These are phyloP conservation scores for Eulemur mongoz DNA, from an alignment of 2,797 vertebrate species.

Conservation along the genomic window DNA sequence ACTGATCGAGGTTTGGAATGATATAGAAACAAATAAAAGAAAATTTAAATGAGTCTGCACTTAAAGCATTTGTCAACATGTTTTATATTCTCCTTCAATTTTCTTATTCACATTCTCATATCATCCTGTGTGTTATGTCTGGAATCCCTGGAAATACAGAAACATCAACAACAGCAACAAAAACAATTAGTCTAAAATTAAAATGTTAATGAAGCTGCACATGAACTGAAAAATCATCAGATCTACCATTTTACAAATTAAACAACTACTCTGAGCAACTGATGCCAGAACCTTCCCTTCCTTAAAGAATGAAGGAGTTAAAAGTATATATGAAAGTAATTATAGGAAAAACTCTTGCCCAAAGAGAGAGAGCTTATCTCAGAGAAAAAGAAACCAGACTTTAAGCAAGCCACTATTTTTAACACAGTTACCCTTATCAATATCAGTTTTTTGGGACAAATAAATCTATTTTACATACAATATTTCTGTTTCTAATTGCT, in stretches of 20 bases:
- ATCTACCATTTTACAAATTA: not conserved
- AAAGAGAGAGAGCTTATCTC: not conserved
- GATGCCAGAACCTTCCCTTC: not conserved
- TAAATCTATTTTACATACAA: not conserved
- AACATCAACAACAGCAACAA: not conserved
- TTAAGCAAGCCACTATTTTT: not conserved
- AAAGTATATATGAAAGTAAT: not conserved
- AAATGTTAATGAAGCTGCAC: not conserved
- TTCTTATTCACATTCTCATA: not conserved
- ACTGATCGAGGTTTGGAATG: not conserved
- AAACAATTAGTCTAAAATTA: not conserved
- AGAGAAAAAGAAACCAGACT: conserved; percentile 39
- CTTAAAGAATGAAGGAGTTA: not conserved
- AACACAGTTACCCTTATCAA: not conserved
- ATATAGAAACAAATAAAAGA: not conserved
- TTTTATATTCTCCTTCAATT: not conserved
- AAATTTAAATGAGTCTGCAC: not conserved
- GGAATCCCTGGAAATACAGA: not conserved
- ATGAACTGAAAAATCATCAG: not conserved
- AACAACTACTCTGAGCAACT: not conserved
- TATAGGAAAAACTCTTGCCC: not conserved
- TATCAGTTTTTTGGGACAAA: not conserved
- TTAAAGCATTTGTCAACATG: not conserved
- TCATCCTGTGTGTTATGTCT: not conserved
- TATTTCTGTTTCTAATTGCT: not conserved